Percentiles rank a stretch among this genome's conserved stretches.
Conservation (phyloP, 2,888 invertebrate species). For the Drosophila mercatorum region DNA sequence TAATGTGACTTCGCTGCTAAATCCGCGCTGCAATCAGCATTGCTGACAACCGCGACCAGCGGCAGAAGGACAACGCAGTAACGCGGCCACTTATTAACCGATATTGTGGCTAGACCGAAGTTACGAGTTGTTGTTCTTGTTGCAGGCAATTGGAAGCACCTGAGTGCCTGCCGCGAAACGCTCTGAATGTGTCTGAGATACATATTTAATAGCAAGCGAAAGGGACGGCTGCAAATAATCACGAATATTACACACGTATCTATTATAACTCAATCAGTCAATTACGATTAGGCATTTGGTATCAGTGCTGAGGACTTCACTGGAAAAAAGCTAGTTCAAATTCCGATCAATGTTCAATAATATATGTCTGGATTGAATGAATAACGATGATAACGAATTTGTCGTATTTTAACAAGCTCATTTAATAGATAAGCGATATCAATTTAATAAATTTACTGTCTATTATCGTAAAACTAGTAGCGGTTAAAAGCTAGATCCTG, state of each 20-base stretch:
- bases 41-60: conserved; percentile 56
- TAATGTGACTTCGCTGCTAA: conserved; percentile 52
- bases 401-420: neutral
- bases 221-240: conserved; percentile 57
- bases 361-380: neutral
- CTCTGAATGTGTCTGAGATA: conserved; percentile 63
- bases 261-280: conserved; percentile 22
- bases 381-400: neutral
- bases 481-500: neutral
- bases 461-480: neutral
- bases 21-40: conserved; percentile 53
- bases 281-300: neutral
- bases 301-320: conserved; percentile 6
- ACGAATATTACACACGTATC: conserved; percentile 21
- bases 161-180: conserved; percentile 54
- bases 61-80: conserved; percentile 77
- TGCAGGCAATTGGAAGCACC: conserved; percentile 39
- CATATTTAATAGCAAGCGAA: conserved; percentile 44
- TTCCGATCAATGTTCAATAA: conserved; percentile 3
- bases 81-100: conserved; percentile 45
- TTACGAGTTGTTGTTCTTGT: conserved; percentile 22
- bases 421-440: neutral
- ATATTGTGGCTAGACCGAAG: conserved; percentile 20
- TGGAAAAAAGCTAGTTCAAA: neutral
- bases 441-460: neutral